These are phyloP conservation scores for Centruroides sculpturatus DNA, from an alignment of 1,140 invertebrate genomes.

Conservation along the genomic window DNA sequence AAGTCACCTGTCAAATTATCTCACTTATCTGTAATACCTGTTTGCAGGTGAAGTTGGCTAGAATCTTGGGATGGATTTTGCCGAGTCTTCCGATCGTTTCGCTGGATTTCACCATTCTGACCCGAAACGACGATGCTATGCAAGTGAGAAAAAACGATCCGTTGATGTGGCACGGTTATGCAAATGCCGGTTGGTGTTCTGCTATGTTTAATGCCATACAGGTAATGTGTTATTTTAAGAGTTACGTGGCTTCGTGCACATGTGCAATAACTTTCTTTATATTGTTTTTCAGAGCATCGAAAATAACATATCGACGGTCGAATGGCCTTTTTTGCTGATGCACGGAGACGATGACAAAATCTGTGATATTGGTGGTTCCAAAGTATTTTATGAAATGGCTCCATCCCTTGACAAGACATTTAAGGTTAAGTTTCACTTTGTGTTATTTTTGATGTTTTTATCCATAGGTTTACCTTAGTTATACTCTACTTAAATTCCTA, in stretches of 20 bases:
- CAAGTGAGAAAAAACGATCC: constrained; percentile 22
- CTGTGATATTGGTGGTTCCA: constrained; percentile 19
- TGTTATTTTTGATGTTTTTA: too few relatives aligned
- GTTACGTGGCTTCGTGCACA: too few relatives aligned
- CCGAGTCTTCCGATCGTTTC: constrained; percentile 18
- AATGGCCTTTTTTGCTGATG: constrained; percentile 21
- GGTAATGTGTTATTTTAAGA: background rate
- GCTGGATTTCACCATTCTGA: constrained; percentile 17
- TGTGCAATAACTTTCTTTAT: background rate
- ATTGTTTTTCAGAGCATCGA: constrained; percentile 16
- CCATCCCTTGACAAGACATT: constrained; percentile 23
- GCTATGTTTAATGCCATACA: constrained; percentile 1
- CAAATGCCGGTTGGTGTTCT: constrained; percentile 20
- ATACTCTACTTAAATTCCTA: too few relatives aligned
- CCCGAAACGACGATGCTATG: constrained; percentile 18
- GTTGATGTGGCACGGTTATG: constrained; percentile 20
- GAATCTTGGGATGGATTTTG: constrained; percentile 16
- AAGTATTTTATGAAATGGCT: constrained; percentile 20
- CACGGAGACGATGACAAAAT: constrained; percentile 23
- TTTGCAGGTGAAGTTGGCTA: constrained; percentile 7
- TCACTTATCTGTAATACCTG: too few relatives aligned
- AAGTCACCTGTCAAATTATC: too few relatives aligned
- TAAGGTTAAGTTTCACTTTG: constrained; percentile 6
- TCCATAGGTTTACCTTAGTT: too few relatives aligned
- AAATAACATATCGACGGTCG: constrained; percentile 9